Conservation (phyloP, 2,113 vertebrate genomes). For the Anthoscopus minutus region DNA sequence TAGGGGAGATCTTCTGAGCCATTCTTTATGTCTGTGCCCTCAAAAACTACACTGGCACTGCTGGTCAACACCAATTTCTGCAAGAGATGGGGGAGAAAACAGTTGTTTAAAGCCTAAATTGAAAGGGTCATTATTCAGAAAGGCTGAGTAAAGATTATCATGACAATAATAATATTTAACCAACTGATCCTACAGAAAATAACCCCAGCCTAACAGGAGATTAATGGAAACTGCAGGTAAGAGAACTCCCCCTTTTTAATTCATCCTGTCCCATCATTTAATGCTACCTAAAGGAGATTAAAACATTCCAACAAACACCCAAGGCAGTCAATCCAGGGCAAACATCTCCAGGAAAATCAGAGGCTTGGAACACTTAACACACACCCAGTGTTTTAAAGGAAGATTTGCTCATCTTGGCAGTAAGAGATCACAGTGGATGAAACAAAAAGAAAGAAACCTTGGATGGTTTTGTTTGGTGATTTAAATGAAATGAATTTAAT, state of each 20-base stretch:
- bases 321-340: neutral
- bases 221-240: neutral
- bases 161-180: neutral
- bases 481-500: neutral
- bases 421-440: neutral
- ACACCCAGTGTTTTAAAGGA: neutral
- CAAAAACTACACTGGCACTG: constrained; percentile 95
- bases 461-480: neutral
- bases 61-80: constrained; percentile 95
- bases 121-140: neutral
- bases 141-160: neutral
- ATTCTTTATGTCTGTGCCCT: constrained; percentile 90
- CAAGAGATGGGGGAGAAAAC: neutral
- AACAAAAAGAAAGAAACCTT: neutral
- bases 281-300: neutral
- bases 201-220: neutral
- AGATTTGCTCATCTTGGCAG: neutral
- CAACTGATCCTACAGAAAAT: neutral
- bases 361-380: neutral
- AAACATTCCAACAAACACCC: neutral
- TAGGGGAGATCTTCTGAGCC: constrained; percentile 92
- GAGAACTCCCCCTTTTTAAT: neutral
- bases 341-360: neutral
- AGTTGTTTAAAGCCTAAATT: neutral
- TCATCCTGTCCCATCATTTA: neutral